Conservation (phyloP, 2,797 vertebrate species). For the Myotis myotis region DNA sequence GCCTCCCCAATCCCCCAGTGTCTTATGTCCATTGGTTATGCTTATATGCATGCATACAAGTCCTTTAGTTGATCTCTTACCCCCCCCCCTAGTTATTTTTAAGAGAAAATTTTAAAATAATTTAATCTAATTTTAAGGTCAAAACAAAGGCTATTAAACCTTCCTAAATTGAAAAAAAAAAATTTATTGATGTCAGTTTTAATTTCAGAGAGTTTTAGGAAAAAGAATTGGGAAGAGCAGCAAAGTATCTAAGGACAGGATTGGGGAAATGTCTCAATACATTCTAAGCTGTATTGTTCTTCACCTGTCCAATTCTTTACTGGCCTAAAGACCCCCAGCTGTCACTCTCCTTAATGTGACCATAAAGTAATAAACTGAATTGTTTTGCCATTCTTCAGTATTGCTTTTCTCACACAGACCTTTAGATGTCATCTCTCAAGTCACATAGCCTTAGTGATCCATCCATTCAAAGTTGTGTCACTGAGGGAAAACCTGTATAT, state of each 20-base stretch:
- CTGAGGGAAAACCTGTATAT: neutral
- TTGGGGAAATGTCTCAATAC: neutral
- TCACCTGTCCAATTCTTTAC: neutral
- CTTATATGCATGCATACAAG: too few species aligned
- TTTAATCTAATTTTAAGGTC: neutral
- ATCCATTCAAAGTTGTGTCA: neutral
- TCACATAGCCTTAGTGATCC: neutral
- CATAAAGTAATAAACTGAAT: neutral
- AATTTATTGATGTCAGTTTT: neutral
- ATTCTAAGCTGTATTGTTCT: neutral
- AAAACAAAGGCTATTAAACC: neutral
- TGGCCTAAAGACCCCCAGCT: neutral
- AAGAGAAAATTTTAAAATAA: neutral
- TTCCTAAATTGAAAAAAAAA: neutral
- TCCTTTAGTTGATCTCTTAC: too few species aligned
- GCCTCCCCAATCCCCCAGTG: too few species aligned
- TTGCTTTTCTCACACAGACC: neutral
- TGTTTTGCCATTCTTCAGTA: neutral
- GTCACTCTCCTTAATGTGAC: neutral
- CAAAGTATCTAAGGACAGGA: neutral
- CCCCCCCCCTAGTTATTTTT: conserved; percentile 31
- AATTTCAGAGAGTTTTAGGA: conserved; percentile 18
- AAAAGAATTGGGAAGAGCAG: neutral
- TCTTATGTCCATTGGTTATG: too few species aligned
- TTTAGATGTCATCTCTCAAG: neutral